Base-by-base conservation (phyloP, 1,140 invertebrate species). In the Nylanderia fulva region DNA sequence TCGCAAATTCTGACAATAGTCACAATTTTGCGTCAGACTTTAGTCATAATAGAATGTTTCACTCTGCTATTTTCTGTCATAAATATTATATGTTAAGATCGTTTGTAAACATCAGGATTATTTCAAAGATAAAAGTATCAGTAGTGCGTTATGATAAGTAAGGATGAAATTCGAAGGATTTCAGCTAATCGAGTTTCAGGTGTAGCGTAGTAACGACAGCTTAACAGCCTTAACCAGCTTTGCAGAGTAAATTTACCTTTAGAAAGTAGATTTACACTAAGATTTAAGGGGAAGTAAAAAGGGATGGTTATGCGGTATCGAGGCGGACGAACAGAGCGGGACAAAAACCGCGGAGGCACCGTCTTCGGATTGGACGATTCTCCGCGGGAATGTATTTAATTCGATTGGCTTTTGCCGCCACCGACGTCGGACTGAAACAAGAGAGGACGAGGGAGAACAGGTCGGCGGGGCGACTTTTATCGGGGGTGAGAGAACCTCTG, bases 301-400 rank as follows among this genome's bases (percentile, higher is more conserved):
- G 8, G 66, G 82, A 85, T 48, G 83, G 79, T 54, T 58, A n/a
- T n/a, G 69, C n/a, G 27, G 54, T 61, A 58, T 74, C 69, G 85
- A 13, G 52, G 36, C 36, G 39, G 84, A 88, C 56, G 74, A 71
- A 71, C 42, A 45, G n/a, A n/a, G 54, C 24, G 42, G 74, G 90
- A 89, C 82, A 91, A 87, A 91, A 88, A 87, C 68, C 85, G 68
- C 58, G 76, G 58, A 69, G 56, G 45, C 36, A 42, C 24, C 36
- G 54, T 84, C 39, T 66, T 77, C 75, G 69, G 52, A 88, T 88
- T 88, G 89, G 90, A 71, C 88, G 88, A 91, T 87, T 52, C 86
- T 76, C 42, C 29, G 42, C 72, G 72, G 85, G 89, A 91, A 91
- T 88, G 91, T 91, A 91, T 91, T 91, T 91, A 91, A 91, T 91